Conservation (phyloP, 2,888 invertebrate species). For the Orgyia antiqua region DNA sequence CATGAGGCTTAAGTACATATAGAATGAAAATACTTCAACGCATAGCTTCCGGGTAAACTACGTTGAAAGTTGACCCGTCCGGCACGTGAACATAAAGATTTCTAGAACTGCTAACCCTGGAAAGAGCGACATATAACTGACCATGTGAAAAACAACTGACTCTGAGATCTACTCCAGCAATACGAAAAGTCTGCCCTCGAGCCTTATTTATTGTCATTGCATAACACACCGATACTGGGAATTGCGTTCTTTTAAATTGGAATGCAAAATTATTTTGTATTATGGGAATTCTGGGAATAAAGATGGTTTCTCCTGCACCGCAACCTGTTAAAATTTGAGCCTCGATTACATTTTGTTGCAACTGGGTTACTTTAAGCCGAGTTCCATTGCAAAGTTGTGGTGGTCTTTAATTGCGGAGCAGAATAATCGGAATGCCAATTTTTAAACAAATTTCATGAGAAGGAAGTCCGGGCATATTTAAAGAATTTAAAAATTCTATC, state of each 20-base stretch:
- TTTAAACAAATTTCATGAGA: slow-evolving; percentile 12
- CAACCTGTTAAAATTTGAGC: not conserved
- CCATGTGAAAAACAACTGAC: not conserved
- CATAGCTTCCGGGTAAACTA: slow-evolving; percentile 6
- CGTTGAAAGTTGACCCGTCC: slow-evolving; percentile 1
- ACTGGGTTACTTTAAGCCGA: slow-evolving; percentile 1
- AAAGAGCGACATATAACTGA: not conserved
- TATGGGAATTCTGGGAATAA: not conserved
- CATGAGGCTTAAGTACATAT: slow-evolving; percentile 3
- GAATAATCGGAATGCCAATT: slow-evolving; percentile 12
- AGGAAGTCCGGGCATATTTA: slow-evolving; percentile 17
- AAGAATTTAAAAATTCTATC: slow-evolving; percentile 21
- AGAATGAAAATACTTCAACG: slow-evolving; percentile 6
- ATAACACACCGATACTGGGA: not conserved
- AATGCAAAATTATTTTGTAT: not conserved
- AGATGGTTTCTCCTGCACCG: not conserved
- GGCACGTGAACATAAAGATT: not conserved
- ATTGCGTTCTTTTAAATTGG: not conserved
- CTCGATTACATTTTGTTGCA: not conserved
- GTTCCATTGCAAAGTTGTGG: slow-evolving; percentile 10
- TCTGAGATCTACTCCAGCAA: not conserved
- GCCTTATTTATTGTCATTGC: slow-evolving; percentile 1
- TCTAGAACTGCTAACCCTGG: not conserved
- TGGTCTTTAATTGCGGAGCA: slow-evolving; percentile 11
- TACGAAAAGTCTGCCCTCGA: not conserved